These are phyloP conservation scores for Pseudomyrmex flavicornis DNA, from an alignment of 1,140 invertebrate genomes.

Conservation along the genomic window DNA sequence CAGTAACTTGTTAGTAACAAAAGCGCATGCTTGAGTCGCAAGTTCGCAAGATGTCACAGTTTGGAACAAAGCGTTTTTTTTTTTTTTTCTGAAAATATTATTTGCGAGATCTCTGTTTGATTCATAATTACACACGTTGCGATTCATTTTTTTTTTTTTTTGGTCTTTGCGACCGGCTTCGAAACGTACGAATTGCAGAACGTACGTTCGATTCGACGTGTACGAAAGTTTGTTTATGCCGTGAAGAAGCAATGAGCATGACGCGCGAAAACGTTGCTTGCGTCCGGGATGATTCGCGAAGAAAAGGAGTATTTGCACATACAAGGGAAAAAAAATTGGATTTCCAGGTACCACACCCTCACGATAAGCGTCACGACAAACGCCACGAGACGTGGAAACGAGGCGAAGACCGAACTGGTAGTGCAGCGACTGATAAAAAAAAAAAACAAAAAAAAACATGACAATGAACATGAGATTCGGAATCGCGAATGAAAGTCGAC, in stretches of 20 bases:
- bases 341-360: slow-evolving; percentile 45
- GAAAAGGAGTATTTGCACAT: not conserved
- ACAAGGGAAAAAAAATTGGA: not conserved
- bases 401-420: not conserved
- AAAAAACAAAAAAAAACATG: not conserved
- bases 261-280: slow-evolving; percentile 19
- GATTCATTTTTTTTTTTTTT: slow-evolving; percentile 28
- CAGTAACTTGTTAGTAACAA: slow-evolving; percentile 43
- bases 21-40: slow-evolving; percentile 62
- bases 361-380: slow-evolving; percentile 60
- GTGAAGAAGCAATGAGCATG: slow-evolving; percentile 1
- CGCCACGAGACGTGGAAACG: not conserved
- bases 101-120: slow-evolving; percentile 16
- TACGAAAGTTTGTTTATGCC: not conserved
- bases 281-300: slow-evolving; percentile 12
- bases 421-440: not conserved
- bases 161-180: slow-evolving; percentile 44
- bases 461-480: slow-evolving; percentile 56
- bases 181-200: slow-evolving; percentile 50
- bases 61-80: slow-evolving; percentile 5
- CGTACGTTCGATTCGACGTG: not conserved
- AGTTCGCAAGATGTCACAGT: slow-evolving; percentile 14
- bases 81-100: not conserved
- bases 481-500: slow-evolving; percentile 54
- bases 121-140: slow-evolving; percentile 55